Percentiles rank a stretch among this genome's conserved stretches.
phyloP scores from a whole-genome alignment of 2,797 vertebrate genomes.

The Clangula hyemalis region DNA sequence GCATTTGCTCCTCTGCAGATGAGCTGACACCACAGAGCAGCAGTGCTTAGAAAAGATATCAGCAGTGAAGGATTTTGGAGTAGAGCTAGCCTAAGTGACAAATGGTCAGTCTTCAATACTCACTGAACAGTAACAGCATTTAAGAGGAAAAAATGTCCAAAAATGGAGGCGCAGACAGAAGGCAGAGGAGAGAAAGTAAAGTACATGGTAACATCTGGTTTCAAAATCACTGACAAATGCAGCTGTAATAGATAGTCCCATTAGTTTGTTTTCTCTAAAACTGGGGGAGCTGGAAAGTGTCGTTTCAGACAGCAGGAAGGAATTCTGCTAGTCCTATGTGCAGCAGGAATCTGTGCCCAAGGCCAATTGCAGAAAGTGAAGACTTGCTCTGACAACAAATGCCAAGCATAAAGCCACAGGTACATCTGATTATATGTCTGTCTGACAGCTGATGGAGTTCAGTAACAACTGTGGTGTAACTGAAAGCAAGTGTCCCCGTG shows the following conservation, averaged over 20 bases:
- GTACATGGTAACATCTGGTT: background rate
- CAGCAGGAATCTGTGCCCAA: background rate
- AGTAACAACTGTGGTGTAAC: background rate
- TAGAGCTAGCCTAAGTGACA: background rate
- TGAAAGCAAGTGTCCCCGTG: background rate
- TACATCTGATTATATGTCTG: background rate
- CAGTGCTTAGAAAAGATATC: accelerated
- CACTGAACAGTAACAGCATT: background rate
- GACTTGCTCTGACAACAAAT: background rate
- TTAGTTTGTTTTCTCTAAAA: background rate
- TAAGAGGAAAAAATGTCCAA: background rate
- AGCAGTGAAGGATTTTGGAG: background rate
- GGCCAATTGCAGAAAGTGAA: background rate
- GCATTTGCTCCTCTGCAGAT: background rate
- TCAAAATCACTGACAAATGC: background rate
- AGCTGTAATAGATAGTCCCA: background rate
- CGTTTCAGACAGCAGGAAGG: background rate
- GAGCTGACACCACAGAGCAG: background rate
- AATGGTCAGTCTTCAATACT: background rate
- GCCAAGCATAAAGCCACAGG: background rate
- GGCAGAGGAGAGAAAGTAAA: background rate
- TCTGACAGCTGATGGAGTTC: background rate
- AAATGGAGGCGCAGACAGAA: background rate
- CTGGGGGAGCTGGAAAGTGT: background rate
- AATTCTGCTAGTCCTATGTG: background rate